Evolutionary conservation across 1,140 invertebrate genomes (phyloP).

Genomic region (Adoxophyes honmai): DNA sequence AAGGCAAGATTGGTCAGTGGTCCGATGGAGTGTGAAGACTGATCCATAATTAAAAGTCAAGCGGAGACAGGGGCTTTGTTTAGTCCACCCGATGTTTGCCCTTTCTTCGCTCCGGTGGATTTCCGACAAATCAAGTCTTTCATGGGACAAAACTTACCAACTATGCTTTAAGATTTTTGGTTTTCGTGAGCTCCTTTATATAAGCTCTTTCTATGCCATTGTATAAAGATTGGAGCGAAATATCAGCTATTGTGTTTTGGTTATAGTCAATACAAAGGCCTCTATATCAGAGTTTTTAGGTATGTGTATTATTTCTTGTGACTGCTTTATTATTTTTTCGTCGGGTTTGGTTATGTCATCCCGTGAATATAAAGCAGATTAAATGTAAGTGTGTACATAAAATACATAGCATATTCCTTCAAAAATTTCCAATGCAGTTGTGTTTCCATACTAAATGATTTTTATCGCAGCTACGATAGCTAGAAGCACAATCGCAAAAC

Average conservation of each 20-base stretch:
- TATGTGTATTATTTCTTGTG: too few species aligned
- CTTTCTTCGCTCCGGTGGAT: not conserved
- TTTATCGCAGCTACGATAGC: too few species aligned
- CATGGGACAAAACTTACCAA: slow-evolving; percentile 5
- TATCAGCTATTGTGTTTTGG: not conserved
- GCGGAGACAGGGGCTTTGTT: slow-evolving; percentile 49
- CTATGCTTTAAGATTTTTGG: slow-evolving; percentile 9
- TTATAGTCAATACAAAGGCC: too few species aligned
- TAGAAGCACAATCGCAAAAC: too few species aligned
- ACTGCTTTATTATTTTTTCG: too few species aligned
- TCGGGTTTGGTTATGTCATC: too few species aligned
- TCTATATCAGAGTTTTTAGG: too few species aligned
- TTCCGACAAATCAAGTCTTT: slow-evolving; percentile 3
- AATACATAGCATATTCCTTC: too few species aligned
- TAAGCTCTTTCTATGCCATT: not conserved
- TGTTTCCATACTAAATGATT: too few species aligned
- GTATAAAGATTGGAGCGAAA: not conserved
- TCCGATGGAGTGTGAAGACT: slow-evolving; percentile 65
- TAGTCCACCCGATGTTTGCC: slow-evolving; percentile 17
- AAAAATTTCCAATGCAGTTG: too few species aligned
- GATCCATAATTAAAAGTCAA: slow-evolving; percentile 72
- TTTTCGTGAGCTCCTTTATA: slow-evolving; percentile 1
- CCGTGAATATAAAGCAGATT: too few species aligned
- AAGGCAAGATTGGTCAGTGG: slow-evolving; percentile 57
- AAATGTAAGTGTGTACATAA: too few species aligned